Conservation (phyloP, 2,797 vertebrate genomes). For the Sebastes aleutianus region DNA sequence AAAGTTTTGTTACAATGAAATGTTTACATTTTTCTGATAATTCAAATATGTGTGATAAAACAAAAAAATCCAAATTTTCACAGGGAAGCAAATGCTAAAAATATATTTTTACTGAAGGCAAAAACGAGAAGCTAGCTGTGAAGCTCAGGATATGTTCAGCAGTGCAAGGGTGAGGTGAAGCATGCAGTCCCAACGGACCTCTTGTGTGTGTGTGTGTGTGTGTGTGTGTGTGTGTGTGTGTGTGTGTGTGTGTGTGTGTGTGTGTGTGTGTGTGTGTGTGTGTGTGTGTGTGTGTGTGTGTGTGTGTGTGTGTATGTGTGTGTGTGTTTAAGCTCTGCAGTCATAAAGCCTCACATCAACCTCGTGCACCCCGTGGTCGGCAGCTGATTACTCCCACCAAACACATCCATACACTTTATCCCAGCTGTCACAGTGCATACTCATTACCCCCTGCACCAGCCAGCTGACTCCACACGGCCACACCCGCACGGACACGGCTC, state of each 20-base stretch:
- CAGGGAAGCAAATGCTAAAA: constrained; percentile 6
- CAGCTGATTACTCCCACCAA: constrained; percentile 85
- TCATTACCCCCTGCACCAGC: constrained; percentile 81
- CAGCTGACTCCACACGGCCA: constrained; percentile 76
- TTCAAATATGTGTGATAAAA: neutral
- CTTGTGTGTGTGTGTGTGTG: constrained; percentile 19
- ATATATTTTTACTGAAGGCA: constrained; percentile 48
- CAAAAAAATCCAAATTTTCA: neutral
- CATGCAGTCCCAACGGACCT: constrained; percentile 74
- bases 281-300: constrained; percentile 20
- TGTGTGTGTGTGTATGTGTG: neutral
- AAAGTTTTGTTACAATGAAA: constrained; percentile 5
- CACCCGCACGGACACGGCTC: constrained; percentile 69
- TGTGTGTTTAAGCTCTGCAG: constrained; percentile 64
- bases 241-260: constrained; percentile 5
- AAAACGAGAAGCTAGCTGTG: constrained; percentile 56
- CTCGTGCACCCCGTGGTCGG: constrained; percentile 76
- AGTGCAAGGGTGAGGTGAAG: constrained; percentile 74
- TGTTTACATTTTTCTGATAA: neutral
- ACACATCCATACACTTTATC: constrained; percentile 85
- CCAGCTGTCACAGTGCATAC: constrained; percentile 84
- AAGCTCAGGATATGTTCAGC: constrained; percentile 64
- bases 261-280: constrained; percentile 16
- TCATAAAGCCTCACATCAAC: constrained; percentile 85
- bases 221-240: constrained; percentile 8